These are phyloP conservation scores for Calosoma granatense DNA, from an alignment of 1,140 invertebrate species.

Conservation along the genomic window DNA sequence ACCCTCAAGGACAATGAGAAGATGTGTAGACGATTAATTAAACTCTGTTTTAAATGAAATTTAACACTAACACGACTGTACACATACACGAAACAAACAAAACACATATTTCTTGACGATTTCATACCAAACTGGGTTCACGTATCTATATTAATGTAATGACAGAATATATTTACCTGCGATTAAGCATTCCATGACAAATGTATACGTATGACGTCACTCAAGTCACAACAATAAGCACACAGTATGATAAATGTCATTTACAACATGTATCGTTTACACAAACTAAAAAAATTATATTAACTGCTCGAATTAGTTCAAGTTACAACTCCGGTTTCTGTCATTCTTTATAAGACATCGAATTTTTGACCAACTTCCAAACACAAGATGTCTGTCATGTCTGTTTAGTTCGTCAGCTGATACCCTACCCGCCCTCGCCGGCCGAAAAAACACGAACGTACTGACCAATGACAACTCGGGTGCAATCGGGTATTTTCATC, in stretches of 20 bases:
- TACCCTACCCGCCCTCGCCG: constrained; percentile 11
- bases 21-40: constrained; percentile 7
- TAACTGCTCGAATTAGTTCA: constrained; percentile 6
- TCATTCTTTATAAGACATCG: constrained; percentile 10
- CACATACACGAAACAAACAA: background rate
- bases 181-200: constrained; percentile 15
- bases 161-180: constrained; percentile 15
- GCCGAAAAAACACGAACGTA: background rate
- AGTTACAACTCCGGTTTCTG: constrained; percentile 15
- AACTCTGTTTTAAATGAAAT: constrained; percentile 18
- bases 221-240: constrained; percentile 13
- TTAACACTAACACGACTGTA: background rate
- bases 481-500: no score
- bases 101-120: background rate
- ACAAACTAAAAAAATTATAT: constrained; percentile 1
- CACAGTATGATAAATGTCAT: background rate
- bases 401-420: constrained; percentile 21
- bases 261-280: no score
- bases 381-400: constrained; percentile 18
- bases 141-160: background rate
- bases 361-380: constrained; percentile 11
- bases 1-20: constrained; percentile 17
- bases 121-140: no score
- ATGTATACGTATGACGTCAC: constrained; percentile 22
- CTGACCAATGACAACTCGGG: no score